phyloP scores from a whole-genome alignment of 2,888 invertebrate genomes.

The Pristionchus japonicus region DNA sequence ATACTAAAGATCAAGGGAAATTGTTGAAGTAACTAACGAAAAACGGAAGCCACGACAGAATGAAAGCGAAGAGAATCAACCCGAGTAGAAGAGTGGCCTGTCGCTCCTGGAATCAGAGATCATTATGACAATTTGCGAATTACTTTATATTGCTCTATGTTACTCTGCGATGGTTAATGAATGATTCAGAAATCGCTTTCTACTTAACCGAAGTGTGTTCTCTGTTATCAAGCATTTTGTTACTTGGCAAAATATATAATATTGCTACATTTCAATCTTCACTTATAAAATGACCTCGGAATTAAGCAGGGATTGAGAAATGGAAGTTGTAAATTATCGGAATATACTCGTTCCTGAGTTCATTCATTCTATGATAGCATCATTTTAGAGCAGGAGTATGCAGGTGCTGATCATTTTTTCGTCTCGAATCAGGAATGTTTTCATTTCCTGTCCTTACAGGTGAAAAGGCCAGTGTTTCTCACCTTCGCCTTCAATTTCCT shows the following conservation, averaged over 20 bases:
- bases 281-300: too few relatives aligned
- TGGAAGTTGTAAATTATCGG: too few relatives aligned
- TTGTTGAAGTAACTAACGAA: slow-evolving; percentile 80
- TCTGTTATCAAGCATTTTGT: too few relatives aligned
- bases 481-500: slow-evolving; percentile 56
- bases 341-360: too few relatives aligned
- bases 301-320: too few relatives aligned
- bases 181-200: not conserved
- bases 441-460: not conserved
- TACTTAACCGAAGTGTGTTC: too few relatives aligned
- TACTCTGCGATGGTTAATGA: not conserved
- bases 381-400: not conserved
- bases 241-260: too few relatives aligned
- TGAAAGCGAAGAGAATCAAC: slow-evolving; percentile 97
- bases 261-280: too few relatives aligned
- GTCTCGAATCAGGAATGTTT: not conserved
- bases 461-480: not conserved
- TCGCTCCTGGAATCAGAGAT: slow-evolving; percentile 82
- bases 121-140: not conserved
- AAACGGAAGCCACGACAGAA: slow-evolving; percentile 97
- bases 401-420: not conserved
- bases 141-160: not conserved
- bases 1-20: not conserved
- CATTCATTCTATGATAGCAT: too few relatives aligned
- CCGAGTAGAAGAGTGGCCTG: slow-evolving; percentile 95